phyloP scores from a whole-genome alignment of 2,797 vertebrate genomes.

The Prionace glauca region DNA sequence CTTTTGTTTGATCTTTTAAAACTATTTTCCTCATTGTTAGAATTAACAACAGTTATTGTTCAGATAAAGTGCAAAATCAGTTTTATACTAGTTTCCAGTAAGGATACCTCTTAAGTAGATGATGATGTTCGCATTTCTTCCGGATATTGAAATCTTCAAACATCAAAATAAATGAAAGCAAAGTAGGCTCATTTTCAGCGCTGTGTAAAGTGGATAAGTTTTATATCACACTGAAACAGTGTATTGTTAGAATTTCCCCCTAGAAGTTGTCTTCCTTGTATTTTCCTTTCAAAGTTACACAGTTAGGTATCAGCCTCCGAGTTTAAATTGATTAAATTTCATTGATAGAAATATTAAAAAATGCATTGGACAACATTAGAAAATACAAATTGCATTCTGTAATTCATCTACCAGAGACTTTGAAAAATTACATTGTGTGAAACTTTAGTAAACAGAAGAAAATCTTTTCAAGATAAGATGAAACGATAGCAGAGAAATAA shows the following conservation, averaged over 20 bases:
- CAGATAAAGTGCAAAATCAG: not conserved
- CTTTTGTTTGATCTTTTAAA: too few species aligned
- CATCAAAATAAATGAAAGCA: not conserved
- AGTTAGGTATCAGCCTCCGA: slow-evolving; percentile 46
- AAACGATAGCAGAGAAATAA: not conserved
- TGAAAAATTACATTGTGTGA: slow-evolving; percentile 43
- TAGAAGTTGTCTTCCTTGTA: not conserved
- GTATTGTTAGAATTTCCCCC: not conserved
- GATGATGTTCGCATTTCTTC: not conserved
- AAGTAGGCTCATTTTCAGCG: not conserved
- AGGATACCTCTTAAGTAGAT: not conserved
- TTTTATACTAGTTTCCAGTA: not conserved
- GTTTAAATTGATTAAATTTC: slow-evolving; percentile 48
- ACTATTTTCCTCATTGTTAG: not conserved
- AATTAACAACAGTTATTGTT: not conserved
- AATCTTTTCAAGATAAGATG: slow-evolving; percentile 22
- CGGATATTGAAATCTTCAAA: not conserved
- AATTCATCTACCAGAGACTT: slow-evolving; percentile 45
- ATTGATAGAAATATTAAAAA: slow-evolving; percentile 54
- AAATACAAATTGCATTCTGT: slow-evolving; percentile 49
- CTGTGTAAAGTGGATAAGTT: not conserved
- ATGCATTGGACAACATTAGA: slow-evolving; percentile 50
- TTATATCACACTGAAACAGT: slow-evolving; percentile 45
- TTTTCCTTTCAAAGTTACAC: slow-evolving; percentile 38
- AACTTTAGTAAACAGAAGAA: slow-evolving; percentile 40